Base-by-base conservation (phyloP, 2,888 invertebrate species). In the Toxonevra muliebris region DNA sequence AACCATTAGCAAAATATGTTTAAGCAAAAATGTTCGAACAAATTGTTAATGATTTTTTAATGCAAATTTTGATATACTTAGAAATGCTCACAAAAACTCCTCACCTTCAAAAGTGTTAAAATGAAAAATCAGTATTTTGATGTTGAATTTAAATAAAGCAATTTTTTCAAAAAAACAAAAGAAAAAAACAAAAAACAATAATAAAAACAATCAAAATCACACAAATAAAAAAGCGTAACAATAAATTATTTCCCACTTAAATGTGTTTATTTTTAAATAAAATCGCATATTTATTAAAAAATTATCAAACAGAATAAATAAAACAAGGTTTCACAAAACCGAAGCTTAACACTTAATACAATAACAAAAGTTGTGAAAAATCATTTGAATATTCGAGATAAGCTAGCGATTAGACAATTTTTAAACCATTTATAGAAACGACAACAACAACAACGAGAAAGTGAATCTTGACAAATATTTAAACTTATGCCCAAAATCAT, bases 361-460 rank as follows among this genome's bases (percentile, higher is more conserved):
- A 30, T 8, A 12, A 41, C 42, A 15, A 61, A 57, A 65, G 17
- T 65, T 58, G 48, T 65, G 61, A 57, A 65, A 54, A 55, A 30
- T 58, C 43, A 63, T 59, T 65, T 65, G 45, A 65, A 69, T 69
- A 67, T 61, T 43, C 41, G 66, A 59, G 69, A 71, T 69, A 71
- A 71, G 65, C 61, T 61, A 63, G 65, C 71, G 71, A 69, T 74
- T 74, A 72, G 71, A 70, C 67, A 61, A 71, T 71, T 70, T 71
- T 69, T 60, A 72, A 70, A 53, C 58, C 67, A 72, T 72, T 74
- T 71, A 72, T 70, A 69, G 69, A 17, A 61, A 62, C 48, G 41
- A 30, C 58, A 61, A 54, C 54, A 63, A 60, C 58, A 58, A 30
- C 30, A 15, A 62, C 59, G 53, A 64, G 20, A 43, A 19, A 43